Conservation (phyloP, 2,113 vertebrate genomes). For the Numenius arquata region DNA sequence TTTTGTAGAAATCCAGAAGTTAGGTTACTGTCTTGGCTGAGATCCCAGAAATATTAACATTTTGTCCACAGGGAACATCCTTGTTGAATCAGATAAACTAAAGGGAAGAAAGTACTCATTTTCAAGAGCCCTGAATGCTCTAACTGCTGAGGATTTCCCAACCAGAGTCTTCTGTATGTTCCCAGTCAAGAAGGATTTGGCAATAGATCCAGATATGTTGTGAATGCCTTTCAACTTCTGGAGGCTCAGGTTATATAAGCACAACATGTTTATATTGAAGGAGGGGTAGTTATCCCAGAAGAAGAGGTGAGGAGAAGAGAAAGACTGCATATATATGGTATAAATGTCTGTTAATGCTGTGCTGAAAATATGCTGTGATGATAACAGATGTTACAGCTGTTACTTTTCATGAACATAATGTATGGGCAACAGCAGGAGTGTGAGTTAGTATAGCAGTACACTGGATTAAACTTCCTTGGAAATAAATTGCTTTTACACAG, state of each 20-base stretch:
- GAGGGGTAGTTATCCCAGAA: neutral
- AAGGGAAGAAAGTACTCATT: neutral
- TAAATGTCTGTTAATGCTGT: neutral
- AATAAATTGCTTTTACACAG: neutral
- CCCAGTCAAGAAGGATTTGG: neutral
- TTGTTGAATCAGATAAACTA: neutral
- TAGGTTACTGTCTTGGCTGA: neutral
- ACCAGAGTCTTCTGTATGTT: neutral
- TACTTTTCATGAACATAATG: slow-evolving; percentile 14
- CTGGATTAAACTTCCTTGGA: neutral
- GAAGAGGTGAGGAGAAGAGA: neutral
- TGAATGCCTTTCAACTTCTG: neutral
- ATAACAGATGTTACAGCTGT: slow-evolving; percentile 46
- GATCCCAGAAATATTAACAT: neutral
- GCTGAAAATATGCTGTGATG: neutral
- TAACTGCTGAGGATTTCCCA: neutral
- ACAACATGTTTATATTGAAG: neutral
- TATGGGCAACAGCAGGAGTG: slow-evolving; percentile 23
- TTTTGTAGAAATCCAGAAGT: neutral
- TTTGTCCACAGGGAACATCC: neutral
- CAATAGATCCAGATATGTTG: neutral
- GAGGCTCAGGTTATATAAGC: neutral
- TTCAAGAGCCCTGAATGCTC: neutral
- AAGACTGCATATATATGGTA: neutral
- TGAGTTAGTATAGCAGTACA: neutral